Conservation (phyloP, 2,888 invertebrate genomes). For the Hyposoter dolosus region DNA sequence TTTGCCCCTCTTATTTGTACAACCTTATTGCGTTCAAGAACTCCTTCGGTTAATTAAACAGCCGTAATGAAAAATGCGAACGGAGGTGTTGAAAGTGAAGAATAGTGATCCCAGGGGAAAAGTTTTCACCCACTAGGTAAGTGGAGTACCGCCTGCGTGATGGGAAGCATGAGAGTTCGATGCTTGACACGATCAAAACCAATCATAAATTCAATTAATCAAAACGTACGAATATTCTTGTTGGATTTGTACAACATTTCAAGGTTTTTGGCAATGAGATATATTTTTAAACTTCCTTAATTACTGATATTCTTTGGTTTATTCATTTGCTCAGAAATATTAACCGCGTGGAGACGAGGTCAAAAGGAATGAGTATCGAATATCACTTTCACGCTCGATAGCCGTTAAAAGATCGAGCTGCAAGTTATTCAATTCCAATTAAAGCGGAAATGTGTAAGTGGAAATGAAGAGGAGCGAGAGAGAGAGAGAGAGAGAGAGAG, state of each 20-base stretch:
- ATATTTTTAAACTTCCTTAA: neutral
- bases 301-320: neutral
- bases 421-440: slow-evolving; percentile 54
- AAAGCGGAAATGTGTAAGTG: slow-evolving; percentile 44
- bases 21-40: slow-evolving; percentile 51
- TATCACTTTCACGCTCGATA: slow-evolving; percentile 10
- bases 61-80: slow-evolving; percentile 34
- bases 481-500: neutral
- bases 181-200: neutral
- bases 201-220: neutral
- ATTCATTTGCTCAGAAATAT: neutral
- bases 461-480: slow-evolving; percentile 9
- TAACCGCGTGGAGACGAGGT: neutral
- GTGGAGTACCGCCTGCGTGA: neutral
- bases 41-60: slow-evolving; percentile 42
- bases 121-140: neutral
- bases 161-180: neutral
- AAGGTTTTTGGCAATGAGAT: neutral
- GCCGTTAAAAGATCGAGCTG: slow-evolving; percentile 33
- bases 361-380: slow-evolving; percentile 35
- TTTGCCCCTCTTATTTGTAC: slow-evolving; percentile 54
- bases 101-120: slow-evolving; percentile 1
- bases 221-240: neutral
- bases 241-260: neutral
- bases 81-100: slow-evolving; percentile 5